Base-by-base conservation (phyloP, 2,113 vertebrate genomes). In the Tenrec ecaudatus region DNA sequence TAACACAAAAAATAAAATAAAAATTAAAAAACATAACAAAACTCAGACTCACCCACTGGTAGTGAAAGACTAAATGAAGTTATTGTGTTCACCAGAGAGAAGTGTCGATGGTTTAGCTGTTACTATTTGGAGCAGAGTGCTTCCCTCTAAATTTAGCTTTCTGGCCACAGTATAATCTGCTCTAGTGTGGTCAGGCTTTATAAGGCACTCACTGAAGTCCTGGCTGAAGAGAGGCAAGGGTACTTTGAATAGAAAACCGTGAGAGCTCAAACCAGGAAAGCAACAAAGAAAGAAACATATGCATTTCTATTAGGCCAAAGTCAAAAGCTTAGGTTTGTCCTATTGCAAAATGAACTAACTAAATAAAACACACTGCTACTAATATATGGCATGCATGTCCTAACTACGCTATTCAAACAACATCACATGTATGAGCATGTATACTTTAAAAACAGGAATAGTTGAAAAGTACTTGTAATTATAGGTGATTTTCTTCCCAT, bases 71-170 rank as follows among this genome's bases (percentile, higher is more conserved):
- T 62, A 82, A 96, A 33, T 84, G 84, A 92, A 85, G 81, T 64
- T 77, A 91, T 3, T 86, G n/a, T 60, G 64, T 4, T 88, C 82
- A 69, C 87, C 57, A 60, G 53, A 12, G 64, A 80, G 83, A 64
- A 31, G 87, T 80, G 31, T 64, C 92, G 95, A 40, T 36, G 1
- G 1, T 78, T 89, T 75, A 80, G 95, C 64, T 94, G 97, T 95
- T 97, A 97, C 98, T 98, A 97, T 94, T 78, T 97, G 83, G 76
- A 97, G 96, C 89, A 92, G 53, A 97, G 86, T 92, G 94, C 94
- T 53, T n/a, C 5, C 64, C 88, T 97, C 98, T 98, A 98, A 97
- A 98, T 98, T 98, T 98, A 98, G 97, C 95, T 96, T 92, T 93
- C 92, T 11, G 1, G 90, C 93, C 91, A 86, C 12, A 3, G 88